Percentiles rank a stretch among this genome's conserved stretches.
These are phyloP conservation scores for Tapera naevia DNA, from an alignment of 2,797 vertebrate species.

Conservation along the genomic window DNA sequence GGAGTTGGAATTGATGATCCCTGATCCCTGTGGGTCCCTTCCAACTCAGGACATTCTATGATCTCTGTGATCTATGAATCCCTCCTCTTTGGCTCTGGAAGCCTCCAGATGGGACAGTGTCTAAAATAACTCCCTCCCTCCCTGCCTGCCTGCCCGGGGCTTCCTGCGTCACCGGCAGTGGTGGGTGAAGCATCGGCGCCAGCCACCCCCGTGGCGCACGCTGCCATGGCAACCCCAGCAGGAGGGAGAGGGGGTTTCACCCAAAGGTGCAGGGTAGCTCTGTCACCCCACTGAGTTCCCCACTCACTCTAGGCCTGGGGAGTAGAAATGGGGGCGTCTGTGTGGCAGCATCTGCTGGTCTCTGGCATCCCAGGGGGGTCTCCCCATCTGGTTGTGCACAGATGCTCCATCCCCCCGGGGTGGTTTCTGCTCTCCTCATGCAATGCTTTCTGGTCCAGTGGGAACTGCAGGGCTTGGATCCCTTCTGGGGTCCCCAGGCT, in stretches of 20 bases:
- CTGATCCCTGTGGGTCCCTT: too few species aligned
- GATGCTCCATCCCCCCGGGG: not conserved
- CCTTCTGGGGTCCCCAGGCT: too few species aligned
- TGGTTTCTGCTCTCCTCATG: accelerated
- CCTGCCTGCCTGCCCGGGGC: not conserved
- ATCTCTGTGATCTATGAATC: not conserved
- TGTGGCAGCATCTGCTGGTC: not conserved
- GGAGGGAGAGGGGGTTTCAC: not conserved
- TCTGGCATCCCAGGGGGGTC: accelerated
- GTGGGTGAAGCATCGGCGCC: not conserved
- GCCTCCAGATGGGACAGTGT: not conserved
- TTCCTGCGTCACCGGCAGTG: not conserved
- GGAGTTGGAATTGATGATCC: too few species aligned
- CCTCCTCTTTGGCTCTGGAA: not conserved
- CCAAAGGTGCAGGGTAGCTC: not conserved
- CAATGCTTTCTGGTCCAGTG: not conserved
- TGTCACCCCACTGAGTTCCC: accelerated
- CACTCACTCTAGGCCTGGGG: too few species aligned
- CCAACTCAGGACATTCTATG: too few species aligned
- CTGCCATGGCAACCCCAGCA: not conserved
- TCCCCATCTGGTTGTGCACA: accelerated
- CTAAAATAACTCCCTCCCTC: slow-evolving; percentile 18
- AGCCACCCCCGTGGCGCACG: not conserved
- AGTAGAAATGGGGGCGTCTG: not conserved
- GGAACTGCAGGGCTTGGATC: not conserved